These are phyloP conservation scores for Lordiphosa collinella DNA, from an alignment of 1,140 invertebrate species.

Conservation along the genomic window DNA sequence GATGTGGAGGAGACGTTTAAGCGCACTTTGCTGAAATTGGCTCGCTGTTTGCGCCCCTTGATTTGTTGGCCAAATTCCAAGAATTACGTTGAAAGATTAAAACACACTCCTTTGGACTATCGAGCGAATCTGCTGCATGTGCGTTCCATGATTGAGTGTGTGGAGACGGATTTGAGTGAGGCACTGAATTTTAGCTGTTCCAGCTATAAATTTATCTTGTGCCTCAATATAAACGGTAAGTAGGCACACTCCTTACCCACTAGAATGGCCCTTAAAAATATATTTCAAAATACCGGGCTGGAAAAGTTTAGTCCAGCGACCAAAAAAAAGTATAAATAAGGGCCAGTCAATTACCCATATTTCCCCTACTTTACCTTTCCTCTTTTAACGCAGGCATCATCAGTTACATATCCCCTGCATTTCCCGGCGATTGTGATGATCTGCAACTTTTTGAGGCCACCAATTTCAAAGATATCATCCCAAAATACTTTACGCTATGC, in stretches of 20 bases:
- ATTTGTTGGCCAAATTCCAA: constrained; percentile 68
- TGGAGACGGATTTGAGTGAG: constrained; percentile 63
- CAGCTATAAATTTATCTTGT: constrained; percentile 72
- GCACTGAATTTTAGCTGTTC: constrained; percentile 44
- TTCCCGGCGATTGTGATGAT: constrained; percentile 64
- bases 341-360: no score
- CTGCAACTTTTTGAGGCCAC: constrained; percentile 65
- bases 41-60: constrained; percentile 57
- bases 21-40: constrained; percentile 43
- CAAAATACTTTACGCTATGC: constrained; percentile 65
- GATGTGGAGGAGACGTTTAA: constrained; percentile 63
- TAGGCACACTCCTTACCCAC: not conserved
- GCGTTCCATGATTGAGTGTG: constrained; percentile 73
- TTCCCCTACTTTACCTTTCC: no score
- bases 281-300: no score
- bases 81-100: constrained; percentile 62
- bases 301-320: no score
- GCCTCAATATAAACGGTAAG: constrained; percentile 66
- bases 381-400: constrained; percentile 50
- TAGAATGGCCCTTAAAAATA: no score
- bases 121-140: constrained; percentile 61
- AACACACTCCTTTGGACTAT: constrained; percentile 65
- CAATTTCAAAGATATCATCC: constrained; percentile 61
- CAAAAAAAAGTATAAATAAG: no score
- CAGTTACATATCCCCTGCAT: constrained; percentile 68